Base-by-base conservation (phyloP, 2,113 vertebrate genomes). In the Takifugu bimaculatus region DNA sequence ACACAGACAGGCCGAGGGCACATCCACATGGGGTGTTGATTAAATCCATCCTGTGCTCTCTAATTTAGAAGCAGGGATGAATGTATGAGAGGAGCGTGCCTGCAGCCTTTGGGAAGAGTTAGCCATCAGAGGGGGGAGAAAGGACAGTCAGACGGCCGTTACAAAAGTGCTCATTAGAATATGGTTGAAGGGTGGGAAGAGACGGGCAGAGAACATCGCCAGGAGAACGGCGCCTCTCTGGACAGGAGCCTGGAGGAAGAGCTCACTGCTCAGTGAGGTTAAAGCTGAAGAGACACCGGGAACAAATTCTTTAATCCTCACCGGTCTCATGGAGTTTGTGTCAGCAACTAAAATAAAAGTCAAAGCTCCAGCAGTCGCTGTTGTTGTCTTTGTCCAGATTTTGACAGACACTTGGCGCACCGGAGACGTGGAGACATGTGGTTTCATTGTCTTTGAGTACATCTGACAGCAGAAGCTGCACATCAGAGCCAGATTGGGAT, bases 161-260 rank as follows among this genome's bases (percentile, higher is more conserved):
- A 50, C 67, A 75, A 48, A 67, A 77, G 53, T 65, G 50, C 66
- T 78, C 77, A 88, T 84, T 80, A 74, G 44, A 78, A 80, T 55
- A 68, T 60, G 14, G 64, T 51, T 75, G 57, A 67, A 79, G 68
- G 70, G 65, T 13, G 57, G 55, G 59, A 26, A 47, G 54, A 55
- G 25, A 63, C 27, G 26, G 60, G 1, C 12, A 54, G 55, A 59
- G 35, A 28, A 53, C 28, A 60, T 64, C 15, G 7, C 2, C 2
- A 10, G 48, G 51, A 15, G 45, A 14, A 15, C n/a, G 5, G 13
- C 13, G 2, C 1, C 6, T 43, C 13, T 43, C 32, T 29, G 54
- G 57, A 65, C 50, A 44, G 65, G 54, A 64, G 63, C 35, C 75
- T 27, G 63, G n/a, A 77, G 60, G 44, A 74, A 29, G 42, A 49